A percentile compares a stretch with the other conserved stretches of the same genome.
These are phyloP conservation scores for Pollenia angustigena DNA, from an alignment of 2,888 invertebrate species.

Conservation along the genomic window DNA sequence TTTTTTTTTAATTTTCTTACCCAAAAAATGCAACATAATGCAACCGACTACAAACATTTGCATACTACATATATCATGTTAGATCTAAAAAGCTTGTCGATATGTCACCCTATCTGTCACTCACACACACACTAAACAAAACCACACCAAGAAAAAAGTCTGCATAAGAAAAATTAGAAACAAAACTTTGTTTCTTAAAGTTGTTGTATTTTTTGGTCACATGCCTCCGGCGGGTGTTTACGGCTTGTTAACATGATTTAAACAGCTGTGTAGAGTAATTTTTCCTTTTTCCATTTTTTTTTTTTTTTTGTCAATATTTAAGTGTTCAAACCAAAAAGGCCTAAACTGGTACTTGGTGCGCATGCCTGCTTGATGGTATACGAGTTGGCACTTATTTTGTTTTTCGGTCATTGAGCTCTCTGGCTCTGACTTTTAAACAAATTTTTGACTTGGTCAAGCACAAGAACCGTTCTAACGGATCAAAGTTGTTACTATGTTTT, in stretches of 20 bases:
- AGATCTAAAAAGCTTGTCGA: slow-evolving; percentile 72
- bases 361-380: slow-evolving; percentile 3
- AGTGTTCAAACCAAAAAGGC: slow-evolving; percentile 36
- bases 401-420: slow-evolving; percentile 68
- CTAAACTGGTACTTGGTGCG: slow-evolving; percentile 34
- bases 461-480: slow-evolving; percentile 70
- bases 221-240: slow-evolving; percentile 73
- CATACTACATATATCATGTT: slow-evolving; percentile 60
- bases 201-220: slow-evolving; percentile 53
- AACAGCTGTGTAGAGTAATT: slow-evolving; percentile 67
- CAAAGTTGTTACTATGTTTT: slow-evolving; percentile 42
- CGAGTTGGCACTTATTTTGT: slow-evolving; percentile 25
- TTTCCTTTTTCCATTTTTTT: background rate
- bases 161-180: background rate
- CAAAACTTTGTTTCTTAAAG: slow-evolving; percentile 43
- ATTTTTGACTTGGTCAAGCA: slow-evolving; percentile 62
- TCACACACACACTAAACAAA: slow-evolving; percentile 53
- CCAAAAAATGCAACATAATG: background rate
- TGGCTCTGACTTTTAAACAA: slow-evolving; percentile 14
- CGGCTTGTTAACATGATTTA: slow-evolving; percentile 73
- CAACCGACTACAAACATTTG: slow-evolving; percentile 44
- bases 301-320: slow-evolving; percentile 8
- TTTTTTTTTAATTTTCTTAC: background rate
- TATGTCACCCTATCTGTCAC: slow-evolving; percentile 73
- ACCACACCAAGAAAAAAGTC: slow-evolving; percentile 1